A percentile compares a stretch with the other conserved stretches of the same genome.
These are phyloP conservation scores for Athene cunicularia DNA, from an alignment of 2,113 vertebrate species.

Conservation along the genomic window DNA sequence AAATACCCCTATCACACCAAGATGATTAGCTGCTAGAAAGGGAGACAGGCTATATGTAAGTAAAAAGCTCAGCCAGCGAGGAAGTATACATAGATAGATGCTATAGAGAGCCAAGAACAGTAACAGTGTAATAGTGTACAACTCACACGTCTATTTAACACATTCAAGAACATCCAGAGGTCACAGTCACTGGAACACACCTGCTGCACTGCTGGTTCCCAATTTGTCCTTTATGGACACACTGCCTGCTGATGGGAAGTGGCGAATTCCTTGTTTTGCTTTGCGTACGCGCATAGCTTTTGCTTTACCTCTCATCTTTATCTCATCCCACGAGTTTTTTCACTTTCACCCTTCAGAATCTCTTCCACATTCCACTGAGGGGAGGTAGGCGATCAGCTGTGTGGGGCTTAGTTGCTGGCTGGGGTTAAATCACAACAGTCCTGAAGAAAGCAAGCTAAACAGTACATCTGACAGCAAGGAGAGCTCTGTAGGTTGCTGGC, in stretches of 20 bases:
- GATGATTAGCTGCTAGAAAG: not conserved
- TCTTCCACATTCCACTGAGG: too few species aligned
- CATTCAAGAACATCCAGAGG: not conserved
- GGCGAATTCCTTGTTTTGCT: too few species aligned
- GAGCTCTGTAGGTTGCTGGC: not conserved
- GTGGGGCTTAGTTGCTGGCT: too few species aligned
- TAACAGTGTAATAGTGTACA: not conserved
- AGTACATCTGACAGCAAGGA: rapidly evolving
- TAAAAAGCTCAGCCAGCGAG: not conserved
- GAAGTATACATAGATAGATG: not conserved
- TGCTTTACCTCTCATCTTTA: too few species aligned
- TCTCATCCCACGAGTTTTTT: too few species aligned
- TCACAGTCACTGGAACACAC: rapidly evolving
- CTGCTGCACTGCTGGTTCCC: not conserved
- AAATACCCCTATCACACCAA: rapidly evolving
- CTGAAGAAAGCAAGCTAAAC: not conserved
- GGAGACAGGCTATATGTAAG: not conserved
- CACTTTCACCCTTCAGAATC: too few species aligned
- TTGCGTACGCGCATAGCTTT: too few species aligned
- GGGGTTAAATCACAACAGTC: too few species aligned
- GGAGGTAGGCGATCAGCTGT: too few species aligned
- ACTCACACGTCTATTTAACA: not conserved
- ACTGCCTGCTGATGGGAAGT: too few species aligned
- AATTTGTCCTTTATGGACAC: not conserved
- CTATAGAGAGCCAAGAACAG: not conserved